These are phyloP conservation scores for Danionella dracula DNA, from an alignment of 2,797 vertebrate genomes.

Conservation along the genomic window DNA sequence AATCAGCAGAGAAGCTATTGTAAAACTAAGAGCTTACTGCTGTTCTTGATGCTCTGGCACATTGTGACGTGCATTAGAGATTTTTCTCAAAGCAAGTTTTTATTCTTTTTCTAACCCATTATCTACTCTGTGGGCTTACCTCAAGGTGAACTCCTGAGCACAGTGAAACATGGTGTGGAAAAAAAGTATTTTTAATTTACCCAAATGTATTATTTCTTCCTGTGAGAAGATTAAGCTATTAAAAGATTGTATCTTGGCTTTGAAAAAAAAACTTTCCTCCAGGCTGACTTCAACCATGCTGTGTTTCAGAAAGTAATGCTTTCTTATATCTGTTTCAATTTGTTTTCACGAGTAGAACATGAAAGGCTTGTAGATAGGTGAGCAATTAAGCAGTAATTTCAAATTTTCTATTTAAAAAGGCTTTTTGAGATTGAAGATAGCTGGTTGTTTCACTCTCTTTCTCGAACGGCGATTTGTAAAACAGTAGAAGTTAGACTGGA, in stretches of 20 bases:
- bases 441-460: conserved; percentile 55
- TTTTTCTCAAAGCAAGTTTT: conserved; percentile 27
- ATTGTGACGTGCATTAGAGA: conserved; percentile 44
- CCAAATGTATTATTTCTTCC: conserved; percentile 7
- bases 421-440: conserved; percentile 54
- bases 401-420: conserved; percentile 63
- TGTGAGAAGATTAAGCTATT: conserved; percentile 8
- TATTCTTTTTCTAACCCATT: conserved; percentile 26
- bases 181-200: background rate
- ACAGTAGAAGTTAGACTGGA: conserved; percentile 37
- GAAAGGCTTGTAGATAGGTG: conserved; percentile 61
- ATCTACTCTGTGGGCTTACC: background rate
- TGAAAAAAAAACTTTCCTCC: background rate
- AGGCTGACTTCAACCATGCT: conserved; percentile 1
- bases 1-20: conserved; percentile 58
- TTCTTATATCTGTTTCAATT: conserved; percentile 39
- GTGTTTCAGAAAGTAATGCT: background rate
- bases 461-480: conserved; percentile 55
- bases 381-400: conserved; percentile 69
- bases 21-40: conserved; percentile 53
- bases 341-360: conserved; percentile 60
- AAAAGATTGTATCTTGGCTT: conserved; percentile 4
- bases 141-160: background rate
- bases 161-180: background rate
- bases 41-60: conserved; percentile 34